These are phyloP conservation scores for Nannoperca obscura DNA, from an alignment of 2,797 vertebrate genomes.

Conservation along the genomic window DNA sequence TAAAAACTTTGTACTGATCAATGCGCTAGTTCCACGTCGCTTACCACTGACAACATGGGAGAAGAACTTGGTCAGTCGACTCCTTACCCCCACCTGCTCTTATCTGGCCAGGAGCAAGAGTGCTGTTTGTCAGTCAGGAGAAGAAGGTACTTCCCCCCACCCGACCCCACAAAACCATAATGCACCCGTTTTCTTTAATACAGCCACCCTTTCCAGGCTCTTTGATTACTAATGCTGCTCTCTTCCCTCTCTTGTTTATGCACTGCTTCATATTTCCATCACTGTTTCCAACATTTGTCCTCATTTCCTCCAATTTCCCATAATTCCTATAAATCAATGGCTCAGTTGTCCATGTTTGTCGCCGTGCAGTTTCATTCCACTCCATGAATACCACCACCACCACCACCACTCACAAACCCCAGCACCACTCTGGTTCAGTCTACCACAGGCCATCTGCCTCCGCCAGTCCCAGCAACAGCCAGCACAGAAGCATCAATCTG, in stretches of 20 bases:
- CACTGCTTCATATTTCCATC: constrained; percentile 40
- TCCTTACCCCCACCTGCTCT: constrained; percentile 94
- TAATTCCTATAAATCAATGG: constrained; percentile 43
- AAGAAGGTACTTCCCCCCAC: constrained; percentile 91
- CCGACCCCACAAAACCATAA: constrained; percentile 15
- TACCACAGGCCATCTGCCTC: constrained; percentile 52
- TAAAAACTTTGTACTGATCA: constrained; percentile 63
- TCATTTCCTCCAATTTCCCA: constrained; percentile 27
- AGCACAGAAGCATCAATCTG: constrained; percentile 54
- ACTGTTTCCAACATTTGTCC: constrained; percentile 24
- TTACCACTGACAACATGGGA: constrained; percentile 91
- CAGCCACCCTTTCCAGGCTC: constrained; percentile 7
- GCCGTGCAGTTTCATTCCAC: constrained; percentile 97
- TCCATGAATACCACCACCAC: constrained; percentile 82
- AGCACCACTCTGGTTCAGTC: constrained; percentile 46
- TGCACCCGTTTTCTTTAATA: constrained; percentile 4
- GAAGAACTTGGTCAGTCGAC: constrained; percentile 94
- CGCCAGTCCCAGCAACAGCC: constrained; percentile 51
- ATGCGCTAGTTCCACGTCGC: constrained; percentile 77
- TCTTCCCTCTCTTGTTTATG: constrained; percentile 65
- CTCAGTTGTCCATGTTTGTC: constrained; percentile 97
- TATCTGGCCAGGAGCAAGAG: constrained; percentile 97
- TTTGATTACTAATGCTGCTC: constrained; percentile 77
- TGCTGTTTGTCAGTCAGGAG: constrained; percentile 89
- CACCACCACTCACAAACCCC: constrained; percentile 65